Evolutionary conservation across 1,140 invertebrate species (phyloP).

Genomic region (Anoplolepis gracilipes): DNA sequence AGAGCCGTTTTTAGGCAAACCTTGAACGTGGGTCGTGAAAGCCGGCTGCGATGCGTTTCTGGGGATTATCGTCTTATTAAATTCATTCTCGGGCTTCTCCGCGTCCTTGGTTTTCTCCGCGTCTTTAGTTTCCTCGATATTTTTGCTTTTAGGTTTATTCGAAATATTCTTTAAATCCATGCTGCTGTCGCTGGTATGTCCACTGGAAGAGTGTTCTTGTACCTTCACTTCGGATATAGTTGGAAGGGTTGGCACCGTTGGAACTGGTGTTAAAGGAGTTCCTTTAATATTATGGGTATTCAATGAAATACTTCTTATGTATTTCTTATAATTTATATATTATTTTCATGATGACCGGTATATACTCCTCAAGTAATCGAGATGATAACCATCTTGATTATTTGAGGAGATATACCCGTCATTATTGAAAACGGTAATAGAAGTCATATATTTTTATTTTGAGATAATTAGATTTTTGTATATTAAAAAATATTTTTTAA

Average conservation of each 20-base stretch:
- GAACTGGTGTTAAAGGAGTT: constrained; percentile 90
- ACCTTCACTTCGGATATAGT: constrained; percentile 94
- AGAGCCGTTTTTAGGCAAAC: constrained; percentile 94
- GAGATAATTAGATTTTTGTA: not conserved
- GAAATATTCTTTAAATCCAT: constrained; percentile 80
- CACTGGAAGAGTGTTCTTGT: constrained; percentile 88
- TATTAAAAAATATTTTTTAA: not conserved
- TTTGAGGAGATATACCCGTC: not conserved
- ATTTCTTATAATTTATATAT: not conserved
- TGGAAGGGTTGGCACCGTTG: constrained; percentile 93
- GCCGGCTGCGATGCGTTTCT: constrained; percentile 94
- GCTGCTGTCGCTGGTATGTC: constrained; percentile 85
- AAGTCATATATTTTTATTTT: not conserved
- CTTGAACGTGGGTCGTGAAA: constrained; percentile 92
- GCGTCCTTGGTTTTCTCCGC: constrained; percentile 73
- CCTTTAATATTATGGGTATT: constrained; percentile 84
- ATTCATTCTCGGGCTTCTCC: constrained; percentile 82
- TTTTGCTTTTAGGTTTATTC: constrained; percentile 81
- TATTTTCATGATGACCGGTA: too few species aligned
- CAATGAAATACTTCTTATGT: constrained; percentile 37
- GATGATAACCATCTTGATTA: not conserved
- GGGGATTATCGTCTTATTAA: constrained; percentile 87
- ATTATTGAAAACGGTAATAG: not conserved
- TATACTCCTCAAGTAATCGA: too few species aligned
- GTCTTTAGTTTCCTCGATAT: constrained; percentile 84